Conservation (phyloP, 2,888 invertebrate species). For the Encarsia formosa region DNA sequence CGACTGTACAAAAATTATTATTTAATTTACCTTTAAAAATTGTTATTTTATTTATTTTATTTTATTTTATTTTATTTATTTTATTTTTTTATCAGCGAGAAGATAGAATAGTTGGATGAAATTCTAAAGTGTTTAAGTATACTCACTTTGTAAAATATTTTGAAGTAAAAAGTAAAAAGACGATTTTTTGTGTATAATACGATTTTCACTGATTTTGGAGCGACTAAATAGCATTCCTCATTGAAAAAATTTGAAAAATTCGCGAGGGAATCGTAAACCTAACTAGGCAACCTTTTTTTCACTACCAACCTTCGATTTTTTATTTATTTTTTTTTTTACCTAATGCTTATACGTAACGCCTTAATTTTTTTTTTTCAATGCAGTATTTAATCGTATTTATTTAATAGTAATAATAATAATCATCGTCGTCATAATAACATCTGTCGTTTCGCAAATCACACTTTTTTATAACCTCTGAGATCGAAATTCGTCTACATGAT, state of each 20-base stretch:
- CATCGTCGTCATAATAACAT: conserved; percentile 4
- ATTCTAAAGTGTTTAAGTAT: conserved; percentile 13
- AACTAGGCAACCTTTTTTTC: conserved; percentile 33
- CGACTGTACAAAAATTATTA: conserved; percentile 22
- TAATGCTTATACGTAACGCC: conserved; percentile 21
- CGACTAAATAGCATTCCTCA: conserved; percentile 21
- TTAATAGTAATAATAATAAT: conserved; percentile 19
- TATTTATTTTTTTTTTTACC: conserved; percentile 6
- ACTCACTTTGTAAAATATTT: conserved; percentile 19
- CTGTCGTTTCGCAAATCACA: conserved; percentile 11
- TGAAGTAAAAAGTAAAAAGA: conserved; percentile 19
- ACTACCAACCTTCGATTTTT: conserved; percentile 33
- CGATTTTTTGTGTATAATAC: conserved; percentile 10
- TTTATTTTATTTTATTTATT: neutral
- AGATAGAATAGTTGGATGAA: conserved; percentile 15
- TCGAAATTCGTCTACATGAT: conserved; percentile 12
- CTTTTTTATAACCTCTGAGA: conserved; percentile 26
- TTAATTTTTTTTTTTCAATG: conserved; percentile 17
- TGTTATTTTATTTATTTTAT: conserved; percentile 4
- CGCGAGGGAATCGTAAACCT: conserved; percentile 28
- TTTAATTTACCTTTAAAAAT: conserved; percentile 16
- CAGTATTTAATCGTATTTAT: conserved; percentile 28
- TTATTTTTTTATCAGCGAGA: neutral
- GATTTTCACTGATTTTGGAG: conserved; percentile 24
- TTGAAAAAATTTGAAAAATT: conserved; percentile 26